Evolutionary conservation across 35 echinoderm and acorn worm genomes (phyloP), one percentile per base, ranked within the genome.

Genomic region (Heliocidaris erythrogramma): DNA sequence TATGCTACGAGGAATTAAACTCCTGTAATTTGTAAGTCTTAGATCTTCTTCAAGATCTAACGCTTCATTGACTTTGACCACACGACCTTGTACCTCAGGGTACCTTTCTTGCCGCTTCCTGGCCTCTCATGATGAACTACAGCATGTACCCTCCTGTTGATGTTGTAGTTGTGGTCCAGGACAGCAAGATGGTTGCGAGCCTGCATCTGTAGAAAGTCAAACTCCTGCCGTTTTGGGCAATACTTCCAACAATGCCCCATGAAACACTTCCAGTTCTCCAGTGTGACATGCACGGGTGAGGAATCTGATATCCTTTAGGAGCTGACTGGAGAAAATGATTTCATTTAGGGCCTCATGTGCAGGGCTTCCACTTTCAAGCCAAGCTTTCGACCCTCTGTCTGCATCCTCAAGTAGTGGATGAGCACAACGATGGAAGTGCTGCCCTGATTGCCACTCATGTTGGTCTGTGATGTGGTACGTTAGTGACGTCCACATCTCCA

Each of bases 291-390:
- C 87, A 18, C 59, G 32, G 8, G 24, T 95, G 1, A 93, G 89
- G 21, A 61, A 88, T 53, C 49, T 65, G 59, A 95, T 85, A 60
- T 95, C 95, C 47, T 95, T 93, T 61, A 95, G 42, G 5, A 95
- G 48, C 35, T 42, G 7, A n/a, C 86, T 30, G 53, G 47, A 92
- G 32, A 10, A 95, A 30, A 95, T 49, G 2, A 95, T 69, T 85
- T 93, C 90, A n/a, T 95, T 24, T 6, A 95, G 18, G 16, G 95
- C 95, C 24, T 91, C 0, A 52, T 95, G 88, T 59, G 94, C 12
- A 3, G 88, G 47, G 10, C 85, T 91, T 0, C 60, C 88, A 92
- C 24, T 17, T 49, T 9, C 31, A 30, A 95, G 32, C 94, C 86
- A 95, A 18, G 29, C 31, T 48, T 92, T 95, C 0, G 47, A 16